Conservation (phyloP, 2,888 invertebrate species). For the Phanerotoma sp. region DNA sequence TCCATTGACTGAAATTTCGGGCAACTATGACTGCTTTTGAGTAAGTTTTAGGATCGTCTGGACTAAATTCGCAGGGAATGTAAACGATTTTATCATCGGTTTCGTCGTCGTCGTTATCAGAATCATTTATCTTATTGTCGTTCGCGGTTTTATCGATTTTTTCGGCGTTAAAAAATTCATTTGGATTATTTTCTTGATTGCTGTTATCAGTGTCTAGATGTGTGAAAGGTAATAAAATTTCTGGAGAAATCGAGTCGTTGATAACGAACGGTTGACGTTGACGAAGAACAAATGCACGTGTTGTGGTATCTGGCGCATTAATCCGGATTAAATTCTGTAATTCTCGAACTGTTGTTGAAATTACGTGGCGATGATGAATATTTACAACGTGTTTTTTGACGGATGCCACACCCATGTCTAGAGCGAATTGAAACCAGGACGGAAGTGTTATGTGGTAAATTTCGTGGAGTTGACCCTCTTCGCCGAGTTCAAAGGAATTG, state of each 20-base stretch:
- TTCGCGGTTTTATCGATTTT: too few relatives aligned
- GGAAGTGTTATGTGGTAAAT: slow-evolving; percentile 61
- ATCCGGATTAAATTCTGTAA: slow-evolving; percentile 59
- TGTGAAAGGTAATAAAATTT: slow-evolving; percentile 30
- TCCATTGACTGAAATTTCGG: slow-evolving; percentile 67
- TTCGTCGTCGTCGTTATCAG: slow-evolving; percentile 17
- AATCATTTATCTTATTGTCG: neutral
- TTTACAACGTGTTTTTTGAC: slow-evolving; percentile 61
- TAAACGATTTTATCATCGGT: slow-evolving; percentile 38
- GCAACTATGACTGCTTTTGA: slow-evolving; percentile 63
- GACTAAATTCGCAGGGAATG: slow-evolving; percentile 55
- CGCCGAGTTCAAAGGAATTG: slow-evolving; percentile 58
- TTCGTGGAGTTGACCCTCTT: slow-evolving; percentile 60
- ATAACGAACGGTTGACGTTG: slow-evolving; percentile 52
- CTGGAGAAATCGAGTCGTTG: slow-evolving; percentile 39
- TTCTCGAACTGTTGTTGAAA: slow-evolving; percentile 58
- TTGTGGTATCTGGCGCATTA: slow-evolving; percentile 56
- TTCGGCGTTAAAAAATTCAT: neutral
- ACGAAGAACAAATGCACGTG: slow-evolving; percentile 57
- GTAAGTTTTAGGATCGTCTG: slow-evolving; percentile 49
- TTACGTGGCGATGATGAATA: slow-evolving; percentile 57
- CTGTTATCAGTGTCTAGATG: slow-evolving; percentile 4
- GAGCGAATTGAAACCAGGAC: slow-evolving; percentile 66
- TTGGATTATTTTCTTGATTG: slow-evolving; percentile 11
- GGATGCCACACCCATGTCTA: slow-evolving; percentile 62